phyloP scores from a whole-genome alignment of 2,113 vertebrate species.

The Ginglymostoma cirratum region DNA sequence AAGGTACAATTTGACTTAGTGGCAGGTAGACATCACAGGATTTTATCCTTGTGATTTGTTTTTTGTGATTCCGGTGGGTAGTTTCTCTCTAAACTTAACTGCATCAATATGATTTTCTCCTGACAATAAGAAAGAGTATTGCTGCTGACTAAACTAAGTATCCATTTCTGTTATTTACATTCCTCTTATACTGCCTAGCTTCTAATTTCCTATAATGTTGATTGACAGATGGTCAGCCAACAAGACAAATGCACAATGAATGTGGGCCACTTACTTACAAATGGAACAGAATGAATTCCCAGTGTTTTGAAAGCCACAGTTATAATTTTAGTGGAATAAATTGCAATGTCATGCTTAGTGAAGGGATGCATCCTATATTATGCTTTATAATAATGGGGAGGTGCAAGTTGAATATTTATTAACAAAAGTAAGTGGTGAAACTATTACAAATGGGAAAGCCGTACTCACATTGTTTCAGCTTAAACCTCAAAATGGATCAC shows the following conservation, averaged over 20 bases:
- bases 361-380: background rate
- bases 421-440: background rate
- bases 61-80: too few species aligned
- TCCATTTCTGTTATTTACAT: background rate
- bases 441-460: background rate
- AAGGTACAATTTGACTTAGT: too few species aligned
- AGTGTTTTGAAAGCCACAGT: background rate
- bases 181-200: background rate
- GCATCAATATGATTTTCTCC: too few species aligned
- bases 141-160: too few species aligned
- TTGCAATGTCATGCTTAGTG: background rate
- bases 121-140: too few species aligned
- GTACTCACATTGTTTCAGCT: background rate
- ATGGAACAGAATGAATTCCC: background rate
- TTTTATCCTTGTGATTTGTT: too few species aligned
- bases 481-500: background rate
- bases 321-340: background rate
- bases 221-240: too few species aligned
- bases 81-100: too few species aligned
- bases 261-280: background rate
- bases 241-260: too few species aligned
- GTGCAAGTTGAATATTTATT: background rate
- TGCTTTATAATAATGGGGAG: background rate
- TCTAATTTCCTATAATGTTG: background rate
- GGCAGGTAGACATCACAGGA: too few species aligned